Conservation (phyloP, 92 coral and sea anemone genomes). For the Umimayanthus chanpuru region DNA sequence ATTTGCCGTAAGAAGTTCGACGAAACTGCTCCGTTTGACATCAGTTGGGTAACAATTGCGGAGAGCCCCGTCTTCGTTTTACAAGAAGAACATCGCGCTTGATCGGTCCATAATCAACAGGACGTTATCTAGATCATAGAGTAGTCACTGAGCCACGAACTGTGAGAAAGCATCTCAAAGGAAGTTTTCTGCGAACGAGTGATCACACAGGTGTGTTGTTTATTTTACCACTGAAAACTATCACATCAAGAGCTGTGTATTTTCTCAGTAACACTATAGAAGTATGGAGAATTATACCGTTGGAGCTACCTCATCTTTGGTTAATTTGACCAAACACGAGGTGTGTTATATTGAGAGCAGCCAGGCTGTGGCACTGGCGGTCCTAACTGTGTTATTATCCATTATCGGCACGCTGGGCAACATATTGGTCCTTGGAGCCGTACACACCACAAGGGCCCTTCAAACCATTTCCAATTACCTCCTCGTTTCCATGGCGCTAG, state of each 20-base stretch:
- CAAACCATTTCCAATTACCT: constrained; percentile 77
- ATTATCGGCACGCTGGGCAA: constrained; percentile 81
- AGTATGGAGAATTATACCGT: neutral
- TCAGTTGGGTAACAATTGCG: neutral
- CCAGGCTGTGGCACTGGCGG: constrained; percentile 58
- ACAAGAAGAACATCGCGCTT: neutral
- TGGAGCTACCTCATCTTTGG: neutral
- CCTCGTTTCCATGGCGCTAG: constrained; percentile 70
- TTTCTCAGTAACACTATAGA: neutral
- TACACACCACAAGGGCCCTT: constrained; percentile 63
- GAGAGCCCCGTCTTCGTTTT: neutral
- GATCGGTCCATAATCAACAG: too few species aligned
- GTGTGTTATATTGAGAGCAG: constrained; percentile 9
- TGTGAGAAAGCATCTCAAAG: neutral
- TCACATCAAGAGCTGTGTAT: neutral
- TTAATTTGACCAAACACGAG: neutral
- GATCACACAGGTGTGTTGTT: neutral
- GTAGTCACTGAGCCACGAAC: neutral
- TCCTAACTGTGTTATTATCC: constrained; percentile 62
- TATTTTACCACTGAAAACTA: neutral
- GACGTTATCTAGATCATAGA: too few species aligned
- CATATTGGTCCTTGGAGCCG: constrained; percentile 73
- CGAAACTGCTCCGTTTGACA: neutral
- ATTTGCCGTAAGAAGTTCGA: neutral
- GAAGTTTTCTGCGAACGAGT: neutral